A percentile compares a stretch with the other conserved stretches of the same genome.
These are phyloP conservation scores for Poeciliopsis infans DNA, from an alignment of 2,797 vertebrate genomes.

Conservation along the genomic window DNA sequence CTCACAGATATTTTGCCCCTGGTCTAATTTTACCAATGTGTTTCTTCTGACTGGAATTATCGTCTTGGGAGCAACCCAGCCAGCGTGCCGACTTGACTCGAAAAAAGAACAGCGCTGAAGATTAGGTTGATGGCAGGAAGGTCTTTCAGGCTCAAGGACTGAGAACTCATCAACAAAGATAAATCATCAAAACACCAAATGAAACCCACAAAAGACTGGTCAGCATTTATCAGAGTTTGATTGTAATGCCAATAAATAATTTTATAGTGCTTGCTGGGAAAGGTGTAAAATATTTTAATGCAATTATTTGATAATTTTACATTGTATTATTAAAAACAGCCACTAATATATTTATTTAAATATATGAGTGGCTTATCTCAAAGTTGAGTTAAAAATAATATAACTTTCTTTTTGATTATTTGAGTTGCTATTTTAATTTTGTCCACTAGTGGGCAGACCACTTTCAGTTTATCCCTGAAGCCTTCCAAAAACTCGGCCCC, in stretches of 20 bases:
- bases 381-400: background rate
- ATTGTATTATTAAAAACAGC: background rate
- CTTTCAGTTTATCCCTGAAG: constrained; percentile 2
- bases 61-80: background rate
- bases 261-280: background rate
- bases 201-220: background rate
- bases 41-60: background rate
- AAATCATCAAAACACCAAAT: background rate
- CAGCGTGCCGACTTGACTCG: background rate
- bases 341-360: background rate
- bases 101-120: background rate
- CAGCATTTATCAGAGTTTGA: background rate
- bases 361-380: background rate
- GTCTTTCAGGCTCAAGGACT: background rate
- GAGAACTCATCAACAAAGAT: background rate
- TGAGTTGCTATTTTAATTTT: background rate
- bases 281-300: background rate
- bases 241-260: background rate
- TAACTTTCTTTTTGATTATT: background rate
- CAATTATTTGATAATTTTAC: background rate
- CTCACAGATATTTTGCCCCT: background rate
- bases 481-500: background rate
- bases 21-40: background rate
- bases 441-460: constrained; percentile 25
- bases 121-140: background rate